Conservation (phyloP, 2,113 vertebrate species). For the Cnemophilus loriae region DNA sequence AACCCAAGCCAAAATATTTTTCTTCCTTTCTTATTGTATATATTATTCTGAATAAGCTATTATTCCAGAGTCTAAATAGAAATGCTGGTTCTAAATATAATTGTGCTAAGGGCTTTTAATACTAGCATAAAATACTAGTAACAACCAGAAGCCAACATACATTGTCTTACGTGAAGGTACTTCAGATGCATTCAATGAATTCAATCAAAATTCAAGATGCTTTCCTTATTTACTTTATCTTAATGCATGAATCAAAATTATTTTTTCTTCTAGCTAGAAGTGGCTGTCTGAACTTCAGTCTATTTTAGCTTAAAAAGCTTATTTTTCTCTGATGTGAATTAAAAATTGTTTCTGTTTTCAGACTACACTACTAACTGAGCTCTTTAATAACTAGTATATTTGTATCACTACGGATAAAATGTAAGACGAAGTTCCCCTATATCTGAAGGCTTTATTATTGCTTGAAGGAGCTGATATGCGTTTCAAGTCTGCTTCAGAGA, state of each 20-base stretch:
- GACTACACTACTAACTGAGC: neutral
- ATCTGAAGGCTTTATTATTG: neutral
- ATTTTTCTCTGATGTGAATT: neutral
- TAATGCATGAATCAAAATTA: neutral
- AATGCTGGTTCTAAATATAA: neutral
- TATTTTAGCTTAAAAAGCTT: neutral
- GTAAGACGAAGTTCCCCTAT: neutral
- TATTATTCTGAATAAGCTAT: neutral
- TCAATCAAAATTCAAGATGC: neutral
- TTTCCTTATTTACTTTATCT: neutral
- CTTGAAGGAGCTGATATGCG: neutral
- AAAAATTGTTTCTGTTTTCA: neutral
- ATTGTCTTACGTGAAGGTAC: neutral
- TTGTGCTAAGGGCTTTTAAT: neutral
- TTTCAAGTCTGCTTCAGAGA: neutral
- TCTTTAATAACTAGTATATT: neutral
- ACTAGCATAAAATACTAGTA: neutral
- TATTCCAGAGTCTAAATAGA: neutral
- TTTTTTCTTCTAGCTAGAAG: neutral
- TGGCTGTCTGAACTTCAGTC: neutral
- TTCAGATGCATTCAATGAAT: neutral
- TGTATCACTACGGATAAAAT: neutral
- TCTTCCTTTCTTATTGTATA: neutral
- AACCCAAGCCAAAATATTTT: accelerated
- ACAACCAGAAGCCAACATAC: neutral